Percentiles rank a stretch among this genome's conserved stretches.
Conservation (phyloP, 2,888 invertebrate genomes). For the Agrotis puta region DNA sequence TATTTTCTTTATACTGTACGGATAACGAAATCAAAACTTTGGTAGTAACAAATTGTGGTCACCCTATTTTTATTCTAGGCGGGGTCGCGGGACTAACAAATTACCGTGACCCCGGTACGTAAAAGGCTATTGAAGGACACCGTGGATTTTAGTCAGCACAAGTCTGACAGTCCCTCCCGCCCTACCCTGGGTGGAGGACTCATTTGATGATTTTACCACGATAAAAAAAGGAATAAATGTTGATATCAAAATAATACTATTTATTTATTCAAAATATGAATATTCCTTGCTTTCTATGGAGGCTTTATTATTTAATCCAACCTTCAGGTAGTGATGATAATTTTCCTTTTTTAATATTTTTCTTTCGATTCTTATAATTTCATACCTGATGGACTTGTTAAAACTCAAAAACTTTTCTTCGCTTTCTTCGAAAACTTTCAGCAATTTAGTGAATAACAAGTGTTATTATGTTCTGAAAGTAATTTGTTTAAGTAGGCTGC, state of each 20-base stretch:
- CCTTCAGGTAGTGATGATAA: too few species aligned
- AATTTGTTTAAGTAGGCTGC: conserved; percentile 42
- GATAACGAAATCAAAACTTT: background rate
- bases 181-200: too few species aligned
- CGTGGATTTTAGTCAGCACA: too few species aligned
- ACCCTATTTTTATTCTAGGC: background rate
- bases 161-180: too few species aligned
- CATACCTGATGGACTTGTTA: conserved; percentile 16
- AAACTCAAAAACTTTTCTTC: conserved; percentile 14
- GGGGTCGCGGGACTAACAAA: too few species aligned
- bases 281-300: background rate
- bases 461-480: conserved; percentile 28
- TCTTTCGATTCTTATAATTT: conserved; percentile 7
- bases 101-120: too few species aligned
- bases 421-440: conserved; percentile 17
- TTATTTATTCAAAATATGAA: background rate
- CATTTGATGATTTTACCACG: too few species aligned
- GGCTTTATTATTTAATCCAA: background rate
- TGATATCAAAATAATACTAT: too few species aligned
- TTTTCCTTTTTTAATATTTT: background rate
- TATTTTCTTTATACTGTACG: too few species aligned
- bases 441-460: conserved; percentile 8
- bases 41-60: background rate
- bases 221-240: too few species aligned
- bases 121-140: too few species aligned